Evolutionary conservation across 2,797 vertebrate species (phyloP).

Genomic region (Nothura maculosa): DNA sequence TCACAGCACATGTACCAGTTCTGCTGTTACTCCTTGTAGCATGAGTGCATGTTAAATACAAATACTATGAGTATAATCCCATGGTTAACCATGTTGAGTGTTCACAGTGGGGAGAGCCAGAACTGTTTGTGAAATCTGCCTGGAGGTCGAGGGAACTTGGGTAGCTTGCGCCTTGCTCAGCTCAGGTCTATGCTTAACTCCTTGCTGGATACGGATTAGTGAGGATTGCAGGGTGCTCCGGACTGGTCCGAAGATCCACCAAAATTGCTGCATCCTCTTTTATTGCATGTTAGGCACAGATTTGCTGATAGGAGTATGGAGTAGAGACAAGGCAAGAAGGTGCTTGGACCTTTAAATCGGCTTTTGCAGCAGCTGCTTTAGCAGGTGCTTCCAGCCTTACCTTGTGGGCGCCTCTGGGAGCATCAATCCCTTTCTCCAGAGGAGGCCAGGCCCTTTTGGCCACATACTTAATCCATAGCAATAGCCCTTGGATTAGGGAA

Average conservation of each 20-base stretch:
- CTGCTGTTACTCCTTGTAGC: neutral
- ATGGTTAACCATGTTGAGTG: neutral
- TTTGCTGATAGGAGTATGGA: neutral
- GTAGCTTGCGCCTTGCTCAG: neutral
- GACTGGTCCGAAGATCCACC: accelerated
- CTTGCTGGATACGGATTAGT: neutral
- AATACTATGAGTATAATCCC: neutral
- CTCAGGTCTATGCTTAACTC: neutral
- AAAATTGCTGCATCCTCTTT: neutral
- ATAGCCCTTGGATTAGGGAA: neutral
- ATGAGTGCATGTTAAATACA: neutral
- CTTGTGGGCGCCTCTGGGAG: neutral
- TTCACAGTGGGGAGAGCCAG: neutral
- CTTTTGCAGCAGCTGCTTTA: neutral
- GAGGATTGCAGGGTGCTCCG: neutral
- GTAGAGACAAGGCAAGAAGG: neutral
- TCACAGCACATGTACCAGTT: accelerated
- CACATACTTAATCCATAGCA: neutral
- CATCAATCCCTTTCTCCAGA: neutral
- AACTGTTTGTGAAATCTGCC: neutral
- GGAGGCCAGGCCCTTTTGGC: neutral
- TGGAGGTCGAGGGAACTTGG: accelerated
- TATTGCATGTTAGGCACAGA: neutral
- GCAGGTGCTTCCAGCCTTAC: neutral
- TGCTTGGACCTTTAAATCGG: neutral